These are phyloP conservation scores for Andrena trimmerana DNA, from an alignment of 2,888 invertebrate species.

Conservation along the genomic window DNA sequence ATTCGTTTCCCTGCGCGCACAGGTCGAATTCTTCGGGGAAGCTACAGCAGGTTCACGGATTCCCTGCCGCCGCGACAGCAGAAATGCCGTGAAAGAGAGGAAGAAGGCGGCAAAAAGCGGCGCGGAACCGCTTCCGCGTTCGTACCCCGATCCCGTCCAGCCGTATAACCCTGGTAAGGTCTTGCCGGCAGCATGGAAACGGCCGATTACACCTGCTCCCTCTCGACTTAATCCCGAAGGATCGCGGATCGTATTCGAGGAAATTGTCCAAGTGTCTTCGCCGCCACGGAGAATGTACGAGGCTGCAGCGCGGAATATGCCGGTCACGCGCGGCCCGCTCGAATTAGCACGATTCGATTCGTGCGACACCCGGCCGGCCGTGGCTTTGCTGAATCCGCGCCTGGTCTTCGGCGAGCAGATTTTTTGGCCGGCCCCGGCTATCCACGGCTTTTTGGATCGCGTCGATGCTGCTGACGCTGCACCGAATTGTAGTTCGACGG, in stretches of 20 bases:
- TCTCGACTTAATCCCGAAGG: constrained; percentile 64
- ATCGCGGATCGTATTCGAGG: constrained; percentile 59
- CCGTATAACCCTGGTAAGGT: constrained; percentile 55
- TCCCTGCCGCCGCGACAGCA: constrained; percentile 54
- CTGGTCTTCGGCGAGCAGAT: constrained; percentile 1
- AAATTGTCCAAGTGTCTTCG: constrained; percentile 48
- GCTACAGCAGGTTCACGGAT: constrained; percentile 29
- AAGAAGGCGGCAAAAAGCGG: constrained; percentile 55
- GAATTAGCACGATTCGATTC: constrained; percentile 65
- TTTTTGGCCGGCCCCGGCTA: background rate
- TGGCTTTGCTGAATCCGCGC: constrained; percentile 53
- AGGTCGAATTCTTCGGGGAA: constrained; percentile 50
- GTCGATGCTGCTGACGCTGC: constrained; percentile 20
- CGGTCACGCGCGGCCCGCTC: constrained; percentile 65
- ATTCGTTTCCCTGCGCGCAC: constrained; percentile 47
- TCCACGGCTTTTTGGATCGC: constrained; percentile 4
- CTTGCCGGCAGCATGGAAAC: constrained; percentile 62
- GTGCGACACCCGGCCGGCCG: constrained; percentile 34
- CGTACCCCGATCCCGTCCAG: constrained; percentile 46
- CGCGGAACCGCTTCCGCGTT: constrained; percentile 61
- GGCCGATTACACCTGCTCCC: constrained; percentile 63
- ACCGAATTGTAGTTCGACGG: background rate
- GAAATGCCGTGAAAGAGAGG: constrained; percentile 45
- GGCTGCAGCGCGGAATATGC: constrained; percentile 50
- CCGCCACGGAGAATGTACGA: constrained; percentile 41